Evolutionary conservation across 2,113 vertebrate species (phyloP), one percentile per base, ranked within the genome.

Genomic region (Excalfactoria chinensis): DNA sequence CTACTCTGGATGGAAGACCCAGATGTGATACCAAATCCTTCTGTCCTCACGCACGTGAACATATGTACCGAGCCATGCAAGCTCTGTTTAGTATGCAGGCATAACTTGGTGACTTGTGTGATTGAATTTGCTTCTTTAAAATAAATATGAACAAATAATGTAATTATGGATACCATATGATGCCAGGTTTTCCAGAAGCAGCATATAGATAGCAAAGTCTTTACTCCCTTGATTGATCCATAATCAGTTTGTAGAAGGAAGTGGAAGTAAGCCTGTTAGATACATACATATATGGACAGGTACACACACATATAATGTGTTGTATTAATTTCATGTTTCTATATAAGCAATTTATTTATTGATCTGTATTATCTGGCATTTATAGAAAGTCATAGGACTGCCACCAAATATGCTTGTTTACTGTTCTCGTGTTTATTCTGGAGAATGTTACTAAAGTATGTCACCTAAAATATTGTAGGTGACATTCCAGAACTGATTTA

Each of bases 401-500:
- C 43, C 22, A 53, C 56, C 15, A 48, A 76, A 67, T 34, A 15
- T 40, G 11, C 46, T 80, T 0, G 0, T 34, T 75, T 81, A 43
- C 44, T 76, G 9, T 13, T 59, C 66, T 53, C 44, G 6, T 40
- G 59, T 79, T 84, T 48, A 82, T 80, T 48, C 34, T 46, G 46
- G n/a, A 79, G 9, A 69, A 46, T 22, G 6, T 76, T 94, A 32
- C 74, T 85, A 46, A 68, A 2, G 56, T 91, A 56, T 64, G n/a
- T n/a, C n/a, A n/a, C n/a, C n/a, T 89, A 67, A 95, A 73, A 32
- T 77, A 51, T 46, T 77, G 32, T 74, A 86, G 82, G 32, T 89
- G 75, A 86, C 53, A 83, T 67, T 34, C 35, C 37, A 86, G 81
- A 83, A 73, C 35, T 40, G 68, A 56, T 92, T 87, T 76, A 91